Percentiles rank a stretch among this genome's conserved stretches.
phyloP scores from a whole-genome alignment of 2,888 invertebrate genomes.

The Ormyrus pomaceus region DNA sequence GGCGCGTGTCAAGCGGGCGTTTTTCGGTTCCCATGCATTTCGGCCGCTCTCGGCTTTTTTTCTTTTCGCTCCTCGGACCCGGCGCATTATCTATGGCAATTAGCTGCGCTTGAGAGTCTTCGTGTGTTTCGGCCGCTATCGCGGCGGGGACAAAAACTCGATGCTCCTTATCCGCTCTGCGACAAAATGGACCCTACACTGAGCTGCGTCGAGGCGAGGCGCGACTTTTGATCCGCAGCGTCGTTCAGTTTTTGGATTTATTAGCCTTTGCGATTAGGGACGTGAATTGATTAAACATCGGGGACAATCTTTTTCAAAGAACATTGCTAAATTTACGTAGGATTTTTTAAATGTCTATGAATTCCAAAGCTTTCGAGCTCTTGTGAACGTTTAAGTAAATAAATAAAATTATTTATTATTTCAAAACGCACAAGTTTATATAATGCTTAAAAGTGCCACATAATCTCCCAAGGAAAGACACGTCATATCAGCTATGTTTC shows the following conservation, averaged over 20 bases:
- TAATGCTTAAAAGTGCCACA: no score
- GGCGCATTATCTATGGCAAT: constrained; percentile 66
- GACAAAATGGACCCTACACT: constrained; percentile 25
- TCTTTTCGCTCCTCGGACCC: constrained; percentile 15
- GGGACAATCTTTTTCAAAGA: no score
- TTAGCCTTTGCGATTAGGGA: no score
- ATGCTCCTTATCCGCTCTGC: not conserved
- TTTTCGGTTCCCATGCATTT: constrained; percentile 70
- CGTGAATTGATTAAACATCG: no score
- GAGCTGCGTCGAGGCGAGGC: not conserved
- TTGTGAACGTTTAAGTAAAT: no score
- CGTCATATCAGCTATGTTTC: not conserved
- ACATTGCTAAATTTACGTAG: no score
- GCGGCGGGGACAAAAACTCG: not conserved
- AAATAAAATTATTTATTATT: no score
- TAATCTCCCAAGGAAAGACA: not conserved
- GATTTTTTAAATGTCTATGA: no score
- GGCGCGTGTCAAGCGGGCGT: constrained; percentile 60
- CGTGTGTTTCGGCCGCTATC: constrained; percentile 61
- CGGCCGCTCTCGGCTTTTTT: not conserved
- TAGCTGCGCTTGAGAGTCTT: constrained; percentile 67
- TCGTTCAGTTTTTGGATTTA: not conserved
- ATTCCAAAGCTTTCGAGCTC: no score
- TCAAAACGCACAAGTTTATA: no score
- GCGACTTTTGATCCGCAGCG: not conserved